Evolutionary conservation across 2,113 vertebrate species (phyloP).

Genomic region (Upupa epops): DNA sequence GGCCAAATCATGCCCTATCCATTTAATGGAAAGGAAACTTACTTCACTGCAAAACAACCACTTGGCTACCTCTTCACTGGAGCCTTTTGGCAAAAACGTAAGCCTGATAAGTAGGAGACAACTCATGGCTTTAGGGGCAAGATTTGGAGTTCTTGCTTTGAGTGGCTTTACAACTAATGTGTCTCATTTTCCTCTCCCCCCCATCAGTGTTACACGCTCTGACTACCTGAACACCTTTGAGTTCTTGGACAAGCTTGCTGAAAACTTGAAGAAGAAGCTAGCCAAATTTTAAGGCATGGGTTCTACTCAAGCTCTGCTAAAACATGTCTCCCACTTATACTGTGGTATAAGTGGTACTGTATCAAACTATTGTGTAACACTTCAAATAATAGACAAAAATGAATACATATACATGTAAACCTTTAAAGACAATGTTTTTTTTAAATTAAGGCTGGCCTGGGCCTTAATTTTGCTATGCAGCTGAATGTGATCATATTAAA

Average conservation of each 20-base stretch:
- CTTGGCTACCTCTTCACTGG: background rate
- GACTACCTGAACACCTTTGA: slow-evolving; percentile 98
- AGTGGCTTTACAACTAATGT: background rate
- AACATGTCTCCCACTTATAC: background rate
- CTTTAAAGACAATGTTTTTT: slow-evolving; percentile 23
- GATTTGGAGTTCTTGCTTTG: background rate
- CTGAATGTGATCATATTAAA: slow-evolving; percentile 11
- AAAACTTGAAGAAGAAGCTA: slow-evolving; percentile 90
- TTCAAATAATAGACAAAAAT: slow-evolving; percentile 62
- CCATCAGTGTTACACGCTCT: slow-evolving; percentile 81
- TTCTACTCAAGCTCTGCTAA: background rate
- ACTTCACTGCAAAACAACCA: background rate
- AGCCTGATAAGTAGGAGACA: background rate
- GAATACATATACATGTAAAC: slow-evolving; percentile 24
- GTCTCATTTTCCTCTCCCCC: background rate
- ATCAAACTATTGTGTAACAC: slow-evolving; percentile 52
- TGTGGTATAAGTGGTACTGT: background rate
- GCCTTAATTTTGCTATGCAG: slow-evolving; percentile 13
- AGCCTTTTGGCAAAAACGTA: background rate
- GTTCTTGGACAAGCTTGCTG: slow-evolving; percentile 95
- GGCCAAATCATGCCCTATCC: background rate
- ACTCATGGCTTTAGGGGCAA: background rate
- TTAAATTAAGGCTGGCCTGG: background rate
- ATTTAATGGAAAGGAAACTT: background rate
- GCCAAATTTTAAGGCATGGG: slow-evolving; percentile 81